Conservation (phyloP, 1,140 invertebrate genomes). For the Caenorhabditis inopinata region DNA sequence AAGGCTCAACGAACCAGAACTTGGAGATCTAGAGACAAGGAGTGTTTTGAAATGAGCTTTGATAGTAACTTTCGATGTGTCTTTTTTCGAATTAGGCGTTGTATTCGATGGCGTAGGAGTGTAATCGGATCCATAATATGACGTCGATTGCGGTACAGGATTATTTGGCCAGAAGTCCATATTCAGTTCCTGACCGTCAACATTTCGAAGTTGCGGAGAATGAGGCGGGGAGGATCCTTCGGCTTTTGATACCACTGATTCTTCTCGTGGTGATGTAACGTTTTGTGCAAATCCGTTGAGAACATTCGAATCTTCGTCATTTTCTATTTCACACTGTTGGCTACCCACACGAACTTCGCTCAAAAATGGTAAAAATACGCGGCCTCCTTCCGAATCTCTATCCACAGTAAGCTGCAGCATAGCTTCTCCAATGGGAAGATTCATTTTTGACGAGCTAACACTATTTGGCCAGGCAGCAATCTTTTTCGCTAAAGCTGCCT, state of each 20-base stretch:
- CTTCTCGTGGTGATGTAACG: background rate
- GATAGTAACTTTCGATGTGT: constrained; percentile 74
- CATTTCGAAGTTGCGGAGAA: background rate
- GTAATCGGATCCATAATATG: background rate
- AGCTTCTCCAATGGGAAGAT: constrained; percentile 25
- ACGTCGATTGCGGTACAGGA: background rate
- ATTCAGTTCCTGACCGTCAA: constrained; percentile 21
- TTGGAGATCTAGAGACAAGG: constrained; percentile 9
- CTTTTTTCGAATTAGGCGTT: constrained; percentile 34
- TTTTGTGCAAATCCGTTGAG: constrained; percentile 6
- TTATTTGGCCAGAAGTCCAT: background rate
- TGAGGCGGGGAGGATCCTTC: background rate
- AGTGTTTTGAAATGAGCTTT: constrained; percentile 70
- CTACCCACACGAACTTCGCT: constrained; percentile 70
- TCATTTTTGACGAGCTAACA: background rate
- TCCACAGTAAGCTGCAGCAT: constrained; percentile 31
- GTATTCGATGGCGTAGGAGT: background rate
- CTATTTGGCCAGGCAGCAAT: constrained; percentile 15
- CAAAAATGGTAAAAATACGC: constrained; percentile 83
- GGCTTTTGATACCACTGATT: background rate
- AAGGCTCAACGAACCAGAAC: constrained; percentile 68
- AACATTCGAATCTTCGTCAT: constrained; percentile 39
- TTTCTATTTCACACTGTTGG: constrained; percentile 20
- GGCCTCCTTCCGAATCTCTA: background rate
- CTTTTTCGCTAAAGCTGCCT: background rate